These are phyloP conservation scores for Drosophila demipolita DNA, from an alignment of 2,888 invertebrate genomes.

Conservation along the genomic window DNA sequence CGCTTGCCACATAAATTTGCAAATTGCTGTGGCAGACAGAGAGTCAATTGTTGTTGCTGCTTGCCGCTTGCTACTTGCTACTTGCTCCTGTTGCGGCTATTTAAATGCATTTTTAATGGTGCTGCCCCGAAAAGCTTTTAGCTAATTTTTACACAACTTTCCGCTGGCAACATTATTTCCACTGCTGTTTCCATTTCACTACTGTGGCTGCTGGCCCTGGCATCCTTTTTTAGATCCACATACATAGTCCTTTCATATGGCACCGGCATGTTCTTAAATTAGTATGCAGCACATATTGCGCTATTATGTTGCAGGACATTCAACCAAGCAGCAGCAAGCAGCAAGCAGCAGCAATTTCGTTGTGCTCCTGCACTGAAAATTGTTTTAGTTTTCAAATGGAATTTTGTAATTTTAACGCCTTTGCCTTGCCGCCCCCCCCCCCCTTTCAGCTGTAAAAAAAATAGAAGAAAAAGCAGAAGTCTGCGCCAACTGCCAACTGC, in stretches of 20 bases:
- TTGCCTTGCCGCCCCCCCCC: constrained; percentile 20
- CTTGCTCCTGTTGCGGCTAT: constrained; percentile 52
- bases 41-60: constrained; percentile 61
- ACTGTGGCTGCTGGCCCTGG: constrained; percentile 60
- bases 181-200: constrained; percentile 30
- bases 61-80: neutral
- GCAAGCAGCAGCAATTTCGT: constrained; percentile 49
- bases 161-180: constrained; percentile 31
- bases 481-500: constrained; percentile 5
- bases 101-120: constrained; percentile 81
- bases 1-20: constrained; percentile 59
- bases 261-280: constrained; percentile 57
- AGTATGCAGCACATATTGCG: constrained; percentile 78
- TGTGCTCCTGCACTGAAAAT: constrained; percentile 57
- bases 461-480: constrained; percentile 2
- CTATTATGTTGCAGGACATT: constrained; percentile 80
- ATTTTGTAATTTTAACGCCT: constrained; percentile 83
- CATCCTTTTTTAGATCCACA: constrained; percentile 64
- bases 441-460: constrained; percentile 25
- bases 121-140: constrained; percentile 81
- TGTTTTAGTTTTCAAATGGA: constrained; percentile 82
- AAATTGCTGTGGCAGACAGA: constrained; percentile 28
- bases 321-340: constrained; percentile 42
- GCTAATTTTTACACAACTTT: constrained; percentile 80
- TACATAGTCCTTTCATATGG: constrained; percentile 15